Evolutionary conservation across 2,888 invertebrate genomes (phyloP).

Genomic region (Mechanitis mazaeus): DNA sequence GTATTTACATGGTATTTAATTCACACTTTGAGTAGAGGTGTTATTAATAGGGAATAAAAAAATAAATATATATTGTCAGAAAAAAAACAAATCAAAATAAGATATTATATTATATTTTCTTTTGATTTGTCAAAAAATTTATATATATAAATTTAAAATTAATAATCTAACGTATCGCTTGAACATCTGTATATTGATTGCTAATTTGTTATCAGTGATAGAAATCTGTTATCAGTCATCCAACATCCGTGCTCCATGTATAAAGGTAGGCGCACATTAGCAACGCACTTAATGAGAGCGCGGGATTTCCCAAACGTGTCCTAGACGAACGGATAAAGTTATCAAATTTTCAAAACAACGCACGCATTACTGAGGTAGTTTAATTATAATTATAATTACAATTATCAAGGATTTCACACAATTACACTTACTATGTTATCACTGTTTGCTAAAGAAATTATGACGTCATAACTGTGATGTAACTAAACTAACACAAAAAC

Average conservation of each 20-base stretch:
- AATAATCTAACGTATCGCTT: too few species aligned
- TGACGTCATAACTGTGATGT: too few species aligned
- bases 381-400: constrained; percentile 67
- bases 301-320: constrained; percentile 73
- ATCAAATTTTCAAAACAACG: constrained; percentile 75
- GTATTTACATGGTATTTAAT: background rate
- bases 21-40: background rate
- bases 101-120: too few species aligned
- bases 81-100: too few species aligned
- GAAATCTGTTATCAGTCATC: too few species aligned
- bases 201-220: too few species aligned
- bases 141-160: too few species aligned
- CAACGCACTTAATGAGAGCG: constrained; percentile 60
- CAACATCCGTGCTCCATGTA: constrained; percentile 31
- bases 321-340: constrained; percentile 71
- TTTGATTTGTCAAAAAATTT: too few species aligned
- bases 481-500: background rate
- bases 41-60: too few species aligned
- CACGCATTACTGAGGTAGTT: constrained; percentile 59
- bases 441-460: background rate
- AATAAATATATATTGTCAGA: too few species aligned
- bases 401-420: constrained; percentile 37
- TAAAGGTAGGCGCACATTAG: constrained; percentile 66
- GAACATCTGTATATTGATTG: too few species aligned
- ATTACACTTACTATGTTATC: background rate